Evolutionary conservation across 2,113 vertebrate genomes (phyloP).

Genomic region (Melanotaenia duboulayi): DNA sequence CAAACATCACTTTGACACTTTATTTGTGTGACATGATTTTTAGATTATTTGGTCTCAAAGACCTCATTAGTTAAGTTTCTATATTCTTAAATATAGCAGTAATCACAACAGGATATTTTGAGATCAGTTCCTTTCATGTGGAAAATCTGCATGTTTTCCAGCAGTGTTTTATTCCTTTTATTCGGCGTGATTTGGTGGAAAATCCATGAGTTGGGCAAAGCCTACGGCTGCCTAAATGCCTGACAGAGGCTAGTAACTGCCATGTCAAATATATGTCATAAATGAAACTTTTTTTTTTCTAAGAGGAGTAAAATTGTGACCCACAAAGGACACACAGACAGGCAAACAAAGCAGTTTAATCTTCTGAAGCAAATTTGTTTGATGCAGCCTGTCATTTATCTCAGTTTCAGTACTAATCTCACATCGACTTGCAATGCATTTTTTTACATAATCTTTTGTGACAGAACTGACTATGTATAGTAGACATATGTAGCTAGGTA

Average conservation of each 20-base stretch:
- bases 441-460: conserved; percentile 2
- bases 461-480: background rate
- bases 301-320: conserved; percentile 15
- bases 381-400: background rate
- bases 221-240: conserved; percentile 13
- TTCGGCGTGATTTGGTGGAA: background rate
- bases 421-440: background rate
- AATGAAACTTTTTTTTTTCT: conserved; percentile 15
- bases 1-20: too few relatives aligned
- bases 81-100: background rate
- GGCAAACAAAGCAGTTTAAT: background rate
- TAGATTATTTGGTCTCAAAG: background rate
- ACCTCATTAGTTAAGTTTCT: background rate
- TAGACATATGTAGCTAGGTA: background rate
- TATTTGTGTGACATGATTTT: background rate
- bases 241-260: conserved; percentile 41
- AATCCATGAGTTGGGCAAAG: conserved; percentile 12
- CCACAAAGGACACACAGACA: background rate
- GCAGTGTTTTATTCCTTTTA: conserved; percentile 24
- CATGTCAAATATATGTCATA: conserved; percentile 28
- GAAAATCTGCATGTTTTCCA: conserved; percentile 37
- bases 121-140: conserved; percentile 27
- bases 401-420: background rate
- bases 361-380: conserved; percentile 5
- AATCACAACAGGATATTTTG: conserved; percentile 2